phyloP scores from a whole-genome alignment of 2,888 invertebrate genomes.

The Drosophila kanekoi region DNA sequence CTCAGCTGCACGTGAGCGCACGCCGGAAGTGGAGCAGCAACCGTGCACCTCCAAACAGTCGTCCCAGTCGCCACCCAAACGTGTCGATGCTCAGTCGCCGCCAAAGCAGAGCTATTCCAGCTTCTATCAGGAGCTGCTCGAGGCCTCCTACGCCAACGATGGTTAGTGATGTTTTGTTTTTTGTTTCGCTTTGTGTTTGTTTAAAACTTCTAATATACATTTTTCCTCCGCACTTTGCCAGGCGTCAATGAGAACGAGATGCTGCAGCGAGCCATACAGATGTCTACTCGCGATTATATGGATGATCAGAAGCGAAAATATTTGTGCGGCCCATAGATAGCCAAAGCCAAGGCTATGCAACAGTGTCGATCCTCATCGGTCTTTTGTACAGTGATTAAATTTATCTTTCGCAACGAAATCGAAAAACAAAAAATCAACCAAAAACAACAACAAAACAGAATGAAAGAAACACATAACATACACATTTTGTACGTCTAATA shows the following conservation, averaged over 20 bases:
- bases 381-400: slow-evolving; percentile 70
- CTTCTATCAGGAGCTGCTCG: slow-evolving; percentile 85
- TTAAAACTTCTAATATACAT: too few relatives aligned
- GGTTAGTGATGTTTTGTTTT: slow-evolving; percentile 60
- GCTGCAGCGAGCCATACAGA: slow-evolving; percentile 84
- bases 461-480: slow-evolving; percentile 2
- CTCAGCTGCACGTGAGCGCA: slow-evolving; percentile 54
- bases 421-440: slow-evolving; percentile 54
- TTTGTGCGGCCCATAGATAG: slow-evolving; percentile 77
- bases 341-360: not conserved
- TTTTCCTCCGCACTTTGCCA: slow-evolving; percentile 2
- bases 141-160: slow-evolving; percentile 84
- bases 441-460: slow-evolving; percentile 21
- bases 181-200: too few relatives aligned
- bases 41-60: slow-evolving; percentile 84
- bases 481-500: slow-evolving; percentile 43
- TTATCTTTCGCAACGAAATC: slow-evolving; percentile 64
- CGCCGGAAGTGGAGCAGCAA: slow-evolving; percentile 77
- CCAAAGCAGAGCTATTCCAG: slow-evolving; percentile 73
- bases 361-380: too few relatives aligned
- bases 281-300: slow-evolving; percentile 85
- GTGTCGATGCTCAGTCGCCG: slow-evolving; percentile 41
- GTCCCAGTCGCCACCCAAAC: slow-evolving; percentile 75
- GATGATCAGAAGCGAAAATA: slow-evolving; percentile 84
- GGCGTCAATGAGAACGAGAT: slow-evolving; percentile 84